Base-by-base conservation (phyloP, 2,113 vertebrate species). In the Serilophus lunatus region DNA sequence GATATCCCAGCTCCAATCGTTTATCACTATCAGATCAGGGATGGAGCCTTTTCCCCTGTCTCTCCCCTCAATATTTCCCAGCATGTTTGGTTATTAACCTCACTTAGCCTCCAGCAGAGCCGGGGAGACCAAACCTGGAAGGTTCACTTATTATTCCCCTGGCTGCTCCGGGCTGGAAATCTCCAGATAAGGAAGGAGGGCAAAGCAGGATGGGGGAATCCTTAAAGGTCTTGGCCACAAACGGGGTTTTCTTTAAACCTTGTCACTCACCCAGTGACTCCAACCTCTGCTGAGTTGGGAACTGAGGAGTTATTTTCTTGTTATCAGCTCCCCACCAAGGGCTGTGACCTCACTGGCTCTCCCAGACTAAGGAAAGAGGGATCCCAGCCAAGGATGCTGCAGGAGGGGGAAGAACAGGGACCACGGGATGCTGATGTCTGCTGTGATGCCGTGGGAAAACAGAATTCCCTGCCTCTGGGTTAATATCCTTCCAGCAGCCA, bases 1-100 rank as follows among this genome's bases (percentile, higher is more conserved):
- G 81, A 96, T 94, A 94, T 63, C 93, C 38, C 65, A 38, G 93
- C 92, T 79, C 92, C 81, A 74, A 82, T 97, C 93, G 29, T 97
- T 97, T 95, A 96, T 97, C 96, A 96, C 92, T 66, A 82, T 94
- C 84, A 93, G 89, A 96, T 96, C 92, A 85, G 88, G 84, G 95
- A 94, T 0, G 3, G 64, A 87, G 92, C 88, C 90, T 83, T 92
- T 75, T 29, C 86, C 94, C 90, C 77, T 45, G 54, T 54, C 84
- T 92, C 88, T 72, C 82, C 70, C 85, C 93, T 87, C 86, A 86
- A 74, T 90, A 56, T 90, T 91, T 95, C 61, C 53, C 8, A 7
- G 91, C n/a, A 3, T 97, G 97, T 97, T 94, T 33, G 1, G 95
- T 90, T 95, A 97, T 98, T 97, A 98, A 97, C 97, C 97, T 97